Evolutionary conservation across 2,113 vertebrate genomes (phyloP), one percentile per base, ranked within the genome.

Genomic region (Chloropsis hardwickii): DNA sequence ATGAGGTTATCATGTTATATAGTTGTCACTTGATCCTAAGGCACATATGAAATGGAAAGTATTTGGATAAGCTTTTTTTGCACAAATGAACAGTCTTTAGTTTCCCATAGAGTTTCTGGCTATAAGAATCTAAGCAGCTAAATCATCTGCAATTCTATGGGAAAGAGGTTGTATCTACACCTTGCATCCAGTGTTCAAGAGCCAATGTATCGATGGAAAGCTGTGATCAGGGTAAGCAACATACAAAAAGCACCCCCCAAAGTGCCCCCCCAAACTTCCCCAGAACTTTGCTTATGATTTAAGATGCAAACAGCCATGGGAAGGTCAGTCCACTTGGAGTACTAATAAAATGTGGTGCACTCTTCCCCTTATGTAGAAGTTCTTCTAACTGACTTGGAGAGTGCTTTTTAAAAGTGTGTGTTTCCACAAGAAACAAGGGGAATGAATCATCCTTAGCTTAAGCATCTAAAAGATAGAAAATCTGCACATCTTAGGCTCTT

Each of bases 401-500:
- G 33, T 39, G 27, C 18, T 29, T 22, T 83, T 10, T 18, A 71
- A 93, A 62, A 58, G 66, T 65, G 11, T 3, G 0, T 37, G 5
- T 53, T 88, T 82, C 77, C 44, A 70, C 42, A 81, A 48, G 40
- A 72, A 60, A 69, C 15, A 74, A 44, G 7, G 6, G 2, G 4
- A 10, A 42, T 48, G 2, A 72, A 31, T 65, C 28, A 77, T n/a
- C 25, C 22, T 73, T 72, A 72, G 1, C 8, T 77, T 50, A 21
- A 61, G 3, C 4, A 77, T 33, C 22, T 40, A 44, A 65, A 86
- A 80, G 8, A 23, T 33, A 72, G n/a, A 82, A 88, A 72, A 69
- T 40, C 20, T 48, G 18, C 0, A 0, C 15, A 21, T 31, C 0
- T 31, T 44, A 24, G 13, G 3, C 6, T 80, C 6, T 6, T 76